Conservation (phyloP, 2,113 vertebrate genomes). For the Pachyramphus minor region DNA sequence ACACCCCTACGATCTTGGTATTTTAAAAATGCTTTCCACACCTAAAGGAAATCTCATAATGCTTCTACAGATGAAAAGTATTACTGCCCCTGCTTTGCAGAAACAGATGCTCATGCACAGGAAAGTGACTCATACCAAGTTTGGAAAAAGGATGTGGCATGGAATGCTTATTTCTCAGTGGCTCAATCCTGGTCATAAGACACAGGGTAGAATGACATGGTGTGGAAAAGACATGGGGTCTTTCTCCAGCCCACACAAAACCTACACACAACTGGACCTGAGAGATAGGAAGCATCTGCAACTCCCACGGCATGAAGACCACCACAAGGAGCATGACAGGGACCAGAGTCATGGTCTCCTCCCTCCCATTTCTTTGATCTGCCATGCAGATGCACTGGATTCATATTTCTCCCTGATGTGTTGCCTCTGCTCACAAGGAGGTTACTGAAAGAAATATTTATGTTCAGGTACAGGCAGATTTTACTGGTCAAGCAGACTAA, state of each 20-base stretch:
- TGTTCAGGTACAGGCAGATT: neutral
- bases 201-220: neutral
- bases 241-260: neutral
- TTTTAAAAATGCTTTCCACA: neutral
- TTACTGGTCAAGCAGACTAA: neutral
- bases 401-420: neutral
- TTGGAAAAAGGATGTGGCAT: neutral
- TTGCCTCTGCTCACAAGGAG: neutral
- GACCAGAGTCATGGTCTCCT: neutral
- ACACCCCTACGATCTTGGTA: neutral
- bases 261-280: neutral
- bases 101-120: neutral
- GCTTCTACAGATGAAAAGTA: neutral
- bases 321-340: neutral
- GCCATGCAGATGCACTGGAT: neutral
- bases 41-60: neutral
- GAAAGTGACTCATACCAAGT: neutral
- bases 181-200: neutral
- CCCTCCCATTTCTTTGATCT: neutral
- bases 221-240: neutral
- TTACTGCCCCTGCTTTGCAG: neutral
- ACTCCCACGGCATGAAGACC: neutral
- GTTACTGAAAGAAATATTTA: neutral
- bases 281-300: neutral
- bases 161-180: neutral